Conservation (phyloP, 2,797 vertebrate genomes). For the Chaetophractus vellerosus region DNA sequence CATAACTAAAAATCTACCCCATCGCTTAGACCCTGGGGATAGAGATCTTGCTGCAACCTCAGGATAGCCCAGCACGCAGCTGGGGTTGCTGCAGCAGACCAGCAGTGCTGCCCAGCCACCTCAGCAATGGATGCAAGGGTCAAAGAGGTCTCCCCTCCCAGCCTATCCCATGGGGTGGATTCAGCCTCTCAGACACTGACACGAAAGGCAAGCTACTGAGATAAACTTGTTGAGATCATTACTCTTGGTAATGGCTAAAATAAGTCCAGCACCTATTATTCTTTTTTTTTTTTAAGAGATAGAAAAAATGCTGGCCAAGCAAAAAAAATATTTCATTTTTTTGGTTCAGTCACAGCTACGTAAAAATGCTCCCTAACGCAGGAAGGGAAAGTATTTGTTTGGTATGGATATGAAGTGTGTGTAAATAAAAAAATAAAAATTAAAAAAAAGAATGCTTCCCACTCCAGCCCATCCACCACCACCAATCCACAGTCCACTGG, state of each 20-base stretch:
- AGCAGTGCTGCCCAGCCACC: background rate
- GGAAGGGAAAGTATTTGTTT: too few species aligned
- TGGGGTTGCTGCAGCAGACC: background rate
- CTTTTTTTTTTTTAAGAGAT: background rate
- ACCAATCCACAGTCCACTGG: background rate
- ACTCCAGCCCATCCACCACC: background rate
- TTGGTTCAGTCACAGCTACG: background rate
- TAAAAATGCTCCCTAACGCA: background rate
- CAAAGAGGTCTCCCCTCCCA: background rate
- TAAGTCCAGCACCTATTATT: background rate
- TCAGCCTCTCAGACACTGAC: background rate
- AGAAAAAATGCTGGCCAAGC: constrained; percentile 38
- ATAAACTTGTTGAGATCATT: constrained; percentile 29
- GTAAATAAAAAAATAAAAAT: too few species aligned
- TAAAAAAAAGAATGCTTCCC: background rate
- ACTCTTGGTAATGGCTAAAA: background rate
- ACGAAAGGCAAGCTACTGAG: background rate
- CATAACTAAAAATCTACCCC: background rate
- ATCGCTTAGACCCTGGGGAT: background rate
- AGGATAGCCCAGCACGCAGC: background rate
- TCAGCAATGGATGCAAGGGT: constrained; percentile 26
- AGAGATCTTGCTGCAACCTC: background rate
- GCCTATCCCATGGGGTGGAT: constrained; percentile 20
- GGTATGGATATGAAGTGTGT: too few species aligned
- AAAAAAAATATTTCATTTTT: constrained; percentile 8